A percentile compares a stretch with the other conserved stretches of the same genome.
phyloP scores from a whole-genome alignment of 1,140 invertebrate species.

The Zelostemma sp. region DNA sequence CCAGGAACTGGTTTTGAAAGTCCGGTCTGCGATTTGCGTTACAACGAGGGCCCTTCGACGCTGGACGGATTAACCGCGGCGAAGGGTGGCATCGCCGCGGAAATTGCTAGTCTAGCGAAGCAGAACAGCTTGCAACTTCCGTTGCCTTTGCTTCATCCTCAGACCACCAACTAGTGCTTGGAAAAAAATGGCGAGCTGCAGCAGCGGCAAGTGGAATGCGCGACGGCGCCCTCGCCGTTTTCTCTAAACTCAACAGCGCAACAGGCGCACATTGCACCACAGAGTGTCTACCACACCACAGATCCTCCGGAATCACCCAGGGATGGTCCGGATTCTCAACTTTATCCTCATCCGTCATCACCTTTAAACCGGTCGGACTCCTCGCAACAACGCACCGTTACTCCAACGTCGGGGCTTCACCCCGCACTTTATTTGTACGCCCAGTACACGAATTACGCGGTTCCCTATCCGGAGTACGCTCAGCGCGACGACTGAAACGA shows the following conservation, averaged over 20 bases:
- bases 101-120: slow-evolving; percentile 66
- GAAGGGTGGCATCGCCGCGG: slow-evolving; percentile 61
- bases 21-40: slow-evolving; percentile 67
- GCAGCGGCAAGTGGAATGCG: slow-evolving; percentile 48
- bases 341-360: slow-evolving; percentile 57
- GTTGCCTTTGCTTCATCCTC: slow-evolving; percentile 66
- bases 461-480: slow-evolving; percentile 66
- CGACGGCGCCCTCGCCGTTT: slow-evolving; percentile 48
- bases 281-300: slow-evolving; percentile 66
- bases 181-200: slow-evolving; percentile 53
- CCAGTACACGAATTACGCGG: slow-evolving; percentile 62
- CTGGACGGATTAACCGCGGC: slow-evolving; percentile 58
- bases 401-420: slow-evolving; percentile 63
- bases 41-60: slow-evolving; percentile 67
- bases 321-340: slow-evolving; percentile 56
- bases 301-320: slow-evolving; percentile 52
- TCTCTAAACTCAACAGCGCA: slow-evolving; percentile 59
- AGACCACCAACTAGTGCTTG: slow-evolving; percentile 70
- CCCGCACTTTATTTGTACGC: slow-evolving; percentile 67
- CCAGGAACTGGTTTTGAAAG: slow-evolving; percentile 66
- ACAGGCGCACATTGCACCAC: slow-evolving; percentile 58
- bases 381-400: slow-evolving; percentile 46
- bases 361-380: slow-evolving; percentile 49
- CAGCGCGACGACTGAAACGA: slow-evolving; percentile 61
- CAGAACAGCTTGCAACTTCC: slow-evolving; percentile 68